A percentile compares a stretch with the other conserved stretches of the same genome.
Conservation (phyloP, 1,140 invertebrate species). For the Trachymyrmex cornetzi region DNA sequence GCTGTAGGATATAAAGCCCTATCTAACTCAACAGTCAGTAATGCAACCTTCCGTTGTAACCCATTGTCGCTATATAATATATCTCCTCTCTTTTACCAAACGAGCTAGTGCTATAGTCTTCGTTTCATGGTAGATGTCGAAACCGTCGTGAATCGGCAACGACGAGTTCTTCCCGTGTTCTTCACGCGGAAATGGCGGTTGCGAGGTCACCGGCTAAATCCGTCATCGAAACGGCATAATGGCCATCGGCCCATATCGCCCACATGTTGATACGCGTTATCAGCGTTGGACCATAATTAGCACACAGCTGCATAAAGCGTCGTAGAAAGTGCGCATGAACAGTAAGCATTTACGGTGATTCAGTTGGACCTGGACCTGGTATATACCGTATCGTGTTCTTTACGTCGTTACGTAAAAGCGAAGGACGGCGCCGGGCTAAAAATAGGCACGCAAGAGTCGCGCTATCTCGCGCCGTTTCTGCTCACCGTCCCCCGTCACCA, state of each 20-base stretch:
- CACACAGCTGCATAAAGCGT: neutral
- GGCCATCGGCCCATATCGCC: neutral
- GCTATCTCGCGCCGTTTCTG: constrained; percentile 76
- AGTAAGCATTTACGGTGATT: constrained; percentile 11
- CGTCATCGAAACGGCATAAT: constrained; percentile 32
- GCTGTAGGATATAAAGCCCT: neutral
- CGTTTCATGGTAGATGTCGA: constrained; percentile 31
- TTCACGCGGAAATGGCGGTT: constrained; percentile 43
- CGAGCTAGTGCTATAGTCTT: neutral
- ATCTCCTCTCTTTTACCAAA: neutral
- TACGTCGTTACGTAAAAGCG: constrained; percentile 79
- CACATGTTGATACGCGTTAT: constrained; percentile 12
- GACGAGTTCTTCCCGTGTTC: constrained; percentile 43
- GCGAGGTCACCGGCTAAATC: constrained; percentile 51
- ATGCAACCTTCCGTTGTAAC: neutral
- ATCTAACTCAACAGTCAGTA: neutral
- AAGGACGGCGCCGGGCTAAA: constrained; percentile 83
- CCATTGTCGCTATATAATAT: no score
- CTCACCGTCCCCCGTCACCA: constrained; percentile 38
- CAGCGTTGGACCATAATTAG: neutral
- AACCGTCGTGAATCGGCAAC: constrained; percentile 47
- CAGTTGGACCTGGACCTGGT: constrained; percentile 30
- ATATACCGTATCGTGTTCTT: constrained; percentile 63
- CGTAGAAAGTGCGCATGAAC: neutral
- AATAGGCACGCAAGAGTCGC: constrained; percentile 77